Conservation (phyloP, 2,113 vertebrate species). For the Smithornis capensis region DNA sequence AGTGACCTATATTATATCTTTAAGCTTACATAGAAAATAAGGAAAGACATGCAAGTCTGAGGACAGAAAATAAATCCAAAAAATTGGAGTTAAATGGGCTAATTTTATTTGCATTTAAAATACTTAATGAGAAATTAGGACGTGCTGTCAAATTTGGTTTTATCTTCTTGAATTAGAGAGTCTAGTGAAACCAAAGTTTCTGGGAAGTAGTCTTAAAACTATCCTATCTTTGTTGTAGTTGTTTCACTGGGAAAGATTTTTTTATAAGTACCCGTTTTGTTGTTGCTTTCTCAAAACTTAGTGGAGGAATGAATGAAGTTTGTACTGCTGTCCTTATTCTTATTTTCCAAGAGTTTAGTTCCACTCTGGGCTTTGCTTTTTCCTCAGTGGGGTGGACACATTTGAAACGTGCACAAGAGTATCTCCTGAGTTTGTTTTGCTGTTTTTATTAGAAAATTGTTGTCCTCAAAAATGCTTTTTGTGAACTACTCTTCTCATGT, state of each 20-base stretch:
- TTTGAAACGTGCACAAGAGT: not conserved
- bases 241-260: not conserved
- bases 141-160: not conserved
- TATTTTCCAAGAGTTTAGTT: not conserved
- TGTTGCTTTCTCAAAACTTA: not conserved
- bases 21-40: not conserved
- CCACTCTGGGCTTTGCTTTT: not conserved
- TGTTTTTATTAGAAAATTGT: not conserved
- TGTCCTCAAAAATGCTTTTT: not conserved
- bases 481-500: not conserved
- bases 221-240: not conserved
- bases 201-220: not conserved
- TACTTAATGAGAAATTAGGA: not conserved
- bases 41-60: not conserved
- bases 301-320: not conserved
- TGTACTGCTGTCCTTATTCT: not conserved
- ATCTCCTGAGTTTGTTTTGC: not conserved
- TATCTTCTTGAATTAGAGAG: not conserved
- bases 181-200: not conserved
- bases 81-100: not conserved
- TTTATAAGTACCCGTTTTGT: not conserved
- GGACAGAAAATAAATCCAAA: not conserved
- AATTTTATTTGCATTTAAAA: not conserved
- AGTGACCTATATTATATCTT: not conserved
- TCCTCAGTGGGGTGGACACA: not conserved